These are phyloP conservation scores for Steatornis caripensis DNA, from an alignment of 2,113 vertebrate genomes.

Conservation along the genomic window DNA sequence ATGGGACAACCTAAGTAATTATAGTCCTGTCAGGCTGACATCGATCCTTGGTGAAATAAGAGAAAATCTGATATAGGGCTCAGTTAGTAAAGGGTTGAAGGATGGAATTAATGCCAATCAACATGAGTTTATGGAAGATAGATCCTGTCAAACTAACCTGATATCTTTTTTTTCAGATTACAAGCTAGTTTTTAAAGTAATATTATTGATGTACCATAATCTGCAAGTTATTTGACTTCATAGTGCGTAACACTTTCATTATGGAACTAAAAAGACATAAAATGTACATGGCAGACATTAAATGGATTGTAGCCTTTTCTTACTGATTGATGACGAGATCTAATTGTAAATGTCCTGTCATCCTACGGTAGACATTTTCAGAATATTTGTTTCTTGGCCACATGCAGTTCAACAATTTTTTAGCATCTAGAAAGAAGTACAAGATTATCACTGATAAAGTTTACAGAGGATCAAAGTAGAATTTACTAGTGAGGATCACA, in stretches of 20 bases:
- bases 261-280: background rate
- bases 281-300: background rate
- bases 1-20: slow-evolving; percentile 49
- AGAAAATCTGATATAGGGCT: slow-evolving; percentile 30
- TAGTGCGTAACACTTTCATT: background rate
- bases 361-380: background rate
- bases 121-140: slow-evolving; percentile 49
- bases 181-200: slow-evolving; percentile 15
- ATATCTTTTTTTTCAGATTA: background rate
- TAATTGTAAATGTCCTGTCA: background rate
- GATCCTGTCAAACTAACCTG: slow-evolving; percentile 51
- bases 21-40: slow-evolving; percentile 44
- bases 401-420: background rate
- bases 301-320: background rate
- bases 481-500: background rate
- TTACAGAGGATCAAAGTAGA: background rate
- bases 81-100: slow-evolving; percentile 17
- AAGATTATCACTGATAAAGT: background rate
- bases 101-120: slow-evolving; percentile 64
- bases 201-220: background rate
- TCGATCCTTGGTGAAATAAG: slow-evolving; percentile 32
- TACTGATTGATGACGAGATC: background rate
- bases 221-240: background rate
- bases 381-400: background rate
- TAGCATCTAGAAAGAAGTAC: background rate